Evolutionary conservation across 23 tunicate species (phyloP).

Genomic region (Halocynthia roretzi): DNA sequence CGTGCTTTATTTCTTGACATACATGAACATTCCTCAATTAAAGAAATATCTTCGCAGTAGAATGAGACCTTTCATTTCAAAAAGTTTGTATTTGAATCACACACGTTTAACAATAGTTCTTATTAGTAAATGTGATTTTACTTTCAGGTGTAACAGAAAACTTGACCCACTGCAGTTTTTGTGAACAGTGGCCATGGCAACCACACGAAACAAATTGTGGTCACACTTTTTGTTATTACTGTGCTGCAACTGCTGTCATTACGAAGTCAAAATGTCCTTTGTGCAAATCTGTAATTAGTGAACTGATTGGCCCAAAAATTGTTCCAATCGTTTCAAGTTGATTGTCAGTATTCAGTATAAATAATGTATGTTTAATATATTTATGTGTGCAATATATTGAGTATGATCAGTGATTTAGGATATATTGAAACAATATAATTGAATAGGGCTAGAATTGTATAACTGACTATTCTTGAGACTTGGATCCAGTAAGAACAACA

Average conservation of each 20-base stretch:
- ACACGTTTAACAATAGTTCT: no score
- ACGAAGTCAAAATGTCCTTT: constrained; percentile 39
- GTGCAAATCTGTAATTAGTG: constrained; percentile 22
- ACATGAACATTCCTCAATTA: constrained; percentile 31
- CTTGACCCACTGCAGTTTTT: neutral
- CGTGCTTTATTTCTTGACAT: constrained; percentile 38
- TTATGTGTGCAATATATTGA: no score
- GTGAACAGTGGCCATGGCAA: neutral
- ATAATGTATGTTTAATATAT: no score
- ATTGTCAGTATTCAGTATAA: no score
- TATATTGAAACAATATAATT: no score
- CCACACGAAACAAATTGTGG: constrained; percentile 1
- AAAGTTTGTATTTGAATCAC: no score
- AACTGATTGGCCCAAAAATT: neutral
- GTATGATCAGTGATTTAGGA: no score
- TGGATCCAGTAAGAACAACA: no score
- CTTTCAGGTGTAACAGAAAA: neutral
- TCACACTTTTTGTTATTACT: constrained; percentile 54
- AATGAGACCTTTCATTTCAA: no score
- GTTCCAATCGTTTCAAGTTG: neutral
- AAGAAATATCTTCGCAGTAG: neutral
- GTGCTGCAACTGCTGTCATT: constrained; percentile 25
- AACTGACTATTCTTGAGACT: no score
- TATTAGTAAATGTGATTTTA: neutral
- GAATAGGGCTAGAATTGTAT: no score